A percentile compares a stretch with the other conserved stretches of the same genome.
These are phyloP conservation scores for Donacobius atricapilla DNA, from an alignment of 2,113 vertebrate genomes.

Conservation along the genomic window DNA sequence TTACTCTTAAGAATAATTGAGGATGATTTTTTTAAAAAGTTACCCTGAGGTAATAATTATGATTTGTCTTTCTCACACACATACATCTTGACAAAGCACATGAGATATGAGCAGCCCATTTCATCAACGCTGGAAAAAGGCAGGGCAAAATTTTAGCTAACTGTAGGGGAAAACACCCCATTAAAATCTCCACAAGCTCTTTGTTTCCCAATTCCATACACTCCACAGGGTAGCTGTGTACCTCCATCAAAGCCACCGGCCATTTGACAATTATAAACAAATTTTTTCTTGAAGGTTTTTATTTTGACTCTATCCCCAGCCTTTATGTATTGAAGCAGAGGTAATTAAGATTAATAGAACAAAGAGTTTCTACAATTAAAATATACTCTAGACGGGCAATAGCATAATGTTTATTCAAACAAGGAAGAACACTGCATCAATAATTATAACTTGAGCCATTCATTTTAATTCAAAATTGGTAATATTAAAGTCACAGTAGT, in stretches of 20 bases:
- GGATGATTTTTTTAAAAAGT: background rate
- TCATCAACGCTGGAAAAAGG: background rate
- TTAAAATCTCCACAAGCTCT: background rate
- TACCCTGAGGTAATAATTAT: background rate
- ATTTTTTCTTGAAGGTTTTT: background rate
- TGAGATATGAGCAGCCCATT: background rate
- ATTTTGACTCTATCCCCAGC: background rate
- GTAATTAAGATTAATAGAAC: constrained; percentile 61
- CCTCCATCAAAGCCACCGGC: background rate
- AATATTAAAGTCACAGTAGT: background rate
- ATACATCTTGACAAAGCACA: background rate
- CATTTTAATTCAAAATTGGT: constrained; percentile 12
- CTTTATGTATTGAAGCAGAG: constrained; percentile 9
- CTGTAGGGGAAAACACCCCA: background rate
- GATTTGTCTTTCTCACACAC: background rate
- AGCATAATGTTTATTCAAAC: constrained; percentile 63
- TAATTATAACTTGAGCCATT: constrained; percentile 60
- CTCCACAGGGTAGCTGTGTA: background rate
- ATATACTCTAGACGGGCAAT: constrained; percentile 36
- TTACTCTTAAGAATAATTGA: background rate
- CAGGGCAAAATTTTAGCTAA: background rate
- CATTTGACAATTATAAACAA: background rate
- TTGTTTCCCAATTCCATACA: background rate
- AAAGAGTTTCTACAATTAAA: constrained; percentile 42
- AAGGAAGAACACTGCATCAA: constrained; percentile 23